Conservation (phyloP, 2,113 vertebrate species). For the Vicugna pacos region DNA sequence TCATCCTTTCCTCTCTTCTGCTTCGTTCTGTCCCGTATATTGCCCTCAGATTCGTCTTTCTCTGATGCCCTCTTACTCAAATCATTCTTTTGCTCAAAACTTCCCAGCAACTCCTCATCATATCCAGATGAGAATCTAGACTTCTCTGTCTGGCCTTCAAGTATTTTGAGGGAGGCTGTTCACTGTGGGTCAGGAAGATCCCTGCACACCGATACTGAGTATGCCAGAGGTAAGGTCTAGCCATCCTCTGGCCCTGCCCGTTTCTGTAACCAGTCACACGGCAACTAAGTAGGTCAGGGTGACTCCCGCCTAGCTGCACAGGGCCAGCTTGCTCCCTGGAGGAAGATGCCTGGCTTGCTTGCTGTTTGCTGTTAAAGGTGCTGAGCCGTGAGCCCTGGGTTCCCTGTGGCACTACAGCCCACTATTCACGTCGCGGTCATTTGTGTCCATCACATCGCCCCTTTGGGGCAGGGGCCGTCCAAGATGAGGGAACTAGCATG, state of each 20-base stretch:
- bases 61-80: neutral
- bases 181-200: neutral
- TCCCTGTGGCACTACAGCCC: neutral
- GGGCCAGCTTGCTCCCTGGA: neutral
- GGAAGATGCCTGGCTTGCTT: neutral
- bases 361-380: neutral
- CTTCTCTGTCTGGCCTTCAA: neutral
- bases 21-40: neutral
- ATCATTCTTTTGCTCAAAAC: neutral
- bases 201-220: neutral
- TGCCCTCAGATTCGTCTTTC: neutral
- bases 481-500: neutral
- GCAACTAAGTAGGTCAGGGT: neutral
- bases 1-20: neutral
- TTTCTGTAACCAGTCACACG: neutral
- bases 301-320: neutral
- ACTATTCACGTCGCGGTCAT: neutral
- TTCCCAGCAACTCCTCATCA: neutral
- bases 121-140: neutral
- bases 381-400: neutral
- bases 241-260: neutral
- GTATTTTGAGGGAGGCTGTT: neutral
- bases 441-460: neutral
- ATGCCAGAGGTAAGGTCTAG: neutral
- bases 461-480: neutral